Conservation (phyloP, 2,888 invertebrate species). For the Anthophora plumipes region DNA sequence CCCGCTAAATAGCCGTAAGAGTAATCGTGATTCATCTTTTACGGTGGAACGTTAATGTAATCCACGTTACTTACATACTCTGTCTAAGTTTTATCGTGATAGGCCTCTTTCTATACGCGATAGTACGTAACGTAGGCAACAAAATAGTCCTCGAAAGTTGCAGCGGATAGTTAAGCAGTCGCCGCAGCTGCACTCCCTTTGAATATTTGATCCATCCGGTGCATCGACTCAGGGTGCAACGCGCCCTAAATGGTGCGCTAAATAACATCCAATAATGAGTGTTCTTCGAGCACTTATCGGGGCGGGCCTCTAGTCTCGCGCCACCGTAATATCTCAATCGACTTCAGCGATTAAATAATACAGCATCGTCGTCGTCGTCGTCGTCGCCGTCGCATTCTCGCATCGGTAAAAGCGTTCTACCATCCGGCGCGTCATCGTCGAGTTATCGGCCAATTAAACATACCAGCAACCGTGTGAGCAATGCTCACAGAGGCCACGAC, state of each 20-base stretch:
- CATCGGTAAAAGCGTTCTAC: slow-evolving; percentile 59
- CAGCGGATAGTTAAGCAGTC: slow-evolving; percentile 36
- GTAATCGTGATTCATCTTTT: slow-evolving; percentile 15
- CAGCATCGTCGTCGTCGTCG: slow-evolving; percentile 2
- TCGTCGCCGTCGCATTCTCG: slow-evolving; percentile 27
- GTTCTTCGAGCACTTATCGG: slow-evolving; percentile 51
- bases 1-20: background rate
- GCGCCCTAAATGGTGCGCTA: slow-evolving; percentile 43
- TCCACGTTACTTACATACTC: slow-evolving; percentile 10
- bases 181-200: slow-evolving; percentile 45
- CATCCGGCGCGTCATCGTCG: slow-evolving; percentile 32
- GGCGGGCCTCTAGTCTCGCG: slow-evolving; percentile 1
- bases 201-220: slow-evolving; percentile 51
- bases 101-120: background rate
- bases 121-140: background rate
- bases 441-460: slow-evolving; percentile 47
- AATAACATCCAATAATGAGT: slow-evolving; percentile 56
- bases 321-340: slow-evolving; percentile 50
- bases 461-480: slow-evolving; percentile 10
- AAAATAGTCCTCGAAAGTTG: slow-evolving; percentile 35
- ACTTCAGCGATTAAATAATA: slow-evolving; percentile 54
- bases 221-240: slow-evolving; percentile 31
- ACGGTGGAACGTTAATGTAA: background rate
- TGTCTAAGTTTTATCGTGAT: slow-evolving; percentile 12
- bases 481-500: slow-evolving; percentile 8